Conservation (phyloP, 2,888 invertebrate genomes). For the Luffia ferchaultella region DNA sequence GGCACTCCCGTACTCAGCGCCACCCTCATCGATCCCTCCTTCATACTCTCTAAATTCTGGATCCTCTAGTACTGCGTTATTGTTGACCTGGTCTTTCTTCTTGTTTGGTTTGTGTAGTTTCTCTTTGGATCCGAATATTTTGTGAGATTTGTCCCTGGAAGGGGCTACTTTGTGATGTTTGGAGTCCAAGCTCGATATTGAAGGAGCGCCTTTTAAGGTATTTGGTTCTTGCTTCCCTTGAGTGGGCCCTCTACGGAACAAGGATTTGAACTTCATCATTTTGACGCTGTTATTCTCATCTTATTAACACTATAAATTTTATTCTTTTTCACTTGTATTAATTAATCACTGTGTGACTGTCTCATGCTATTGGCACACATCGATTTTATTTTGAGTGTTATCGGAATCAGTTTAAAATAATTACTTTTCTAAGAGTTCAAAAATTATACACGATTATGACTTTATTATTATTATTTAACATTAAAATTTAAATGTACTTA, state of each 20-base stretch:
- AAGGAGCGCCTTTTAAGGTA: conserved; percentile 68
- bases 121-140: conserved; percentile 63
- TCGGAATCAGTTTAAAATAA: no score
- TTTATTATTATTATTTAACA: no score
- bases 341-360: conserved; percentile 48
- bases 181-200: conserved; percentile 71
- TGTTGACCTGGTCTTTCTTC: conserved; percentile 54
- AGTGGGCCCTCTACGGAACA: conserved; percentile 88
- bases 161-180: conserved; percentile 65
- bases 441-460: no score
- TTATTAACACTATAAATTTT: background rate
- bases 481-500: no score
- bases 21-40: conserved; percentile 18
- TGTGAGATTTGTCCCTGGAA: conserved; percentile 48
- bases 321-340: conserved; percentile 29
- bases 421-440: no score
- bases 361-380: conserved; percentile 13
- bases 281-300: conserved; percentile 36
- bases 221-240: conserved; percentile 61
- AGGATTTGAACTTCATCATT: conserved; percentile 92
- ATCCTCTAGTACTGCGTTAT: conserved; percentile 59
- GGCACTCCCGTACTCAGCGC: conserved; percentile 48
- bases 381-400: no score
- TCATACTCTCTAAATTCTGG: conserved; percentile 36
- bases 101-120: conserved; percentile 57